These are phyloP conservation scores for Euphonia xanthogaster DNA, from an alignment of 2,797 vertebrate species.

Conservation along the genomic window DNA sequence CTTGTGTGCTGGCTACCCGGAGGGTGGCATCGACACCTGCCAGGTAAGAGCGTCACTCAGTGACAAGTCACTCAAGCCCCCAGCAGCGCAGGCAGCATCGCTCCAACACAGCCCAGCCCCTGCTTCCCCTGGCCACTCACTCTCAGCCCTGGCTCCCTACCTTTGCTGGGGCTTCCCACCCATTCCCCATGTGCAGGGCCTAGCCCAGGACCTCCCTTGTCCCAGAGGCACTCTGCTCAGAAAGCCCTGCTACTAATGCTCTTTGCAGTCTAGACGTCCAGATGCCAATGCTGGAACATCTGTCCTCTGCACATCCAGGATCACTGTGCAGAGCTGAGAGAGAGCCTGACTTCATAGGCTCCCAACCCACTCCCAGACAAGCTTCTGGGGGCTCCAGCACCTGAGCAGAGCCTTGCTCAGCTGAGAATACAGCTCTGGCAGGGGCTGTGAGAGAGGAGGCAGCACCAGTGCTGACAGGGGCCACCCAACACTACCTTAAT, in stretches of 20 bases:
- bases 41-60: neutral
- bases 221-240: neutral
- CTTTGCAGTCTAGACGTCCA: neutral
- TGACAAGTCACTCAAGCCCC: rapidly evolving
- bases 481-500: neutral
- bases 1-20: neutral
- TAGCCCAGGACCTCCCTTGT: neutral
- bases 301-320: neutral
- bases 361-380: neutral
- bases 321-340: neutral
- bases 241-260: neutral
- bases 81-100: rapidly evolving
- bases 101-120: rapidly evolving
- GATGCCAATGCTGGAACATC: neutral
- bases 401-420: neutral
- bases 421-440: neutral
- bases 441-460: neutral
- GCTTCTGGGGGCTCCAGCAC: neutral
- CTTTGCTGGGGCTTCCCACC: neutral
- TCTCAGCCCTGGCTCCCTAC: rapidly evolving
- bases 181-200: neutral
- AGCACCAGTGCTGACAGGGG: neutral
- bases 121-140: neutral
- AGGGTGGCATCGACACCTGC: slow-evolving; percentile 1
- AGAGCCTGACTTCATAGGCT: neutral